These are phyloP conservation scores for Nomada hirtipes DNA, from an alignment of 2,888 invertebrate genomes.

Conservation along the genomic window DNA sequence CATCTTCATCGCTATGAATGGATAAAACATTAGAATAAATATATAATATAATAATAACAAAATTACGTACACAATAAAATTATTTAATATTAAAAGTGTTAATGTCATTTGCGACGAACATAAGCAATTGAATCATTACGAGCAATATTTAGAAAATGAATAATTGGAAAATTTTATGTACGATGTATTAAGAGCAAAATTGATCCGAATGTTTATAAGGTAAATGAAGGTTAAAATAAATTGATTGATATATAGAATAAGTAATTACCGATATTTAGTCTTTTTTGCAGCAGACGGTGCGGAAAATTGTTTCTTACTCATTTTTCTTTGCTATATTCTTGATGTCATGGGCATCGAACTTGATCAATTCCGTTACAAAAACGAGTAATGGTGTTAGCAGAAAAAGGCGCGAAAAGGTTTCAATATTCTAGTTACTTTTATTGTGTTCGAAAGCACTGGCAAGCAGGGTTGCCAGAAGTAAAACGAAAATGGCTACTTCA, in stretches of 20 bases:
- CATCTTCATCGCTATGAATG: conserved; percentile 84
- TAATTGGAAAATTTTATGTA: not conserved
- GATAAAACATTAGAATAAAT: not conserved
- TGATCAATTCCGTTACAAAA: not conserved
- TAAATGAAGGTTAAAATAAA: conserved; percentile 39
- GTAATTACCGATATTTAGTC: conserved; percentile 57
- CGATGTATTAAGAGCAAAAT: not conserved
- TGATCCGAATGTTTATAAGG: not conserved
- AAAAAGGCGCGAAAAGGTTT: conserved; percentile 57
- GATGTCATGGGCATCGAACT: conserved; percentile 1
- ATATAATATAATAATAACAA: not conserved
- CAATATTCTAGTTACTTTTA: conserved; percentile 18
- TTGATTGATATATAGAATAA: not conserved
- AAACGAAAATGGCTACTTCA: too few relatives aligned
- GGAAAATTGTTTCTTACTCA: conserved; percentile 56
- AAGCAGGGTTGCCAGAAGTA: too few relatives aligned
- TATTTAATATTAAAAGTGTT: not conserved
- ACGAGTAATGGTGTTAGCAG: not conserved
- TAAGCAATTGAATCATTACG: not conserved
- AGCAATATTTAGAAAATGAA: not conserved
- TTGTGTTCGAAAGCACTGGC: too few relatives aligned
- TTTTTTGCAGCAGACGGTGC: conserved; percentile 47
- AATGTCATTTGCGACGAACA: not conserved
- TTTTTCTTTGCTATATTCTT: conserved; percentile 14
- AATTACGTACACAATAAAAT: not conserved